These are phyloP conservation scores for Sebastes taczanowskii DNA, from an alignment of 2,797 vertebrate genomes.

Conservation along the genomic window DNA sequence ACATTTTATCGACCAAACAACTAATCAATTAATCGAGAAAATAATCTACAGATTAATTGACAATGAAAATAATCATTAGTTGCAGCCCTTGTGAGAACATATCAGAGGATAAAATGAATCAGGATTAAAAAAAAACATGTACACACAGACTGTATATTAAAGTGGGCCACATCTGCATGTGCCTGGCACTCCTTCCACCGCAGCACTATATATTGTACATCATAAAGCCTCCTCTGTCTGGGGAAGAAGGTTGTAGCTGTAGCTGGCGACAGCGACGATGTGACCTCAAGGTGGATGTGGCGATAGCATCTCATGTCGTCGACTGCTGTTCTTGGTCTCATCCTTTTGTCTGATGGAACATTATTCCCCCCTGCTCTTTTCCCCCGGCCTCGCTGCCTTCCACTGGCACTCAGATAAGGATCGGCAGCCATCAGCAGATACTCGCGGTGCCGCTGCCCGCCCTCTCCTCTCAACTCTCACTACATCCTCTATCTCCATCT, in stretches of 20 bases:
- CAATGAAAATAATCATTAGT: too few relatives aligned
- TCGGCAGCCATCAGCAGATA: slow-evolving; percentile 70
- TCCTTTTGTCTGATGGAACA: slow-evolving; percentile 48
- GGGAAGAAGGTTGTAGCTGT: neutral
- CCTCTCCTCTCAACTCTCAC: slow-evolving; percentile 9
- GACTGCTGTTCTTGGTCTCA: slow-evolving; percentile 29
- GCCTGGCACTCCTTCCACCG: neutral
- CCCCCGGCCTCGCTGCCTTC: slow-evolving; percentile 25
- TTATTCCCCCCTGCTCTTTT: slow-evolving; percentile 30
- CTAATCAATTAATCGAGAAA: too few relatives aligned
- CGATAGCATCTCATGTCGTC: slow-evolving; percentile 59
- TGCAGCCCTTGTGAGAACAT: neutral
- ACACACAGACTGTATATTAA: neutral
- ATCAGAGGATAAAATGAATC: neutral
- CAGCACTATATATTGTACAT: neutral
- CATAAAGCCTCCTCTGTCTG: neutral
- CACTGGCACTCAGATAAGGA: slow-evolving; percentile 53
- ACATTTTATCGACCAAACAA: too few relatives aligned
- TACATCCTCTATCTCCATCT: slow-evolving; percentile 32
- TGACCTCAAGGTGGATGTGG: slow-evolving; percentile 47
- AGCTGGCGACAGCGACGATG: slow-evolving; percentile 5
- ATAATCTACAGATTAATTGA: too few relatives aligned
- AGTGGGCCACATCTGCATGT: neutral
- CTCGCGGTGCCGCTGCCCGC: neutral
- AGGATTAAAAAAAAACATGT: neutral